Evolutionary conservation across 2,888 invertebrate genomes (phyloP).

Genomic region (Cotesia congregata): DNA sequence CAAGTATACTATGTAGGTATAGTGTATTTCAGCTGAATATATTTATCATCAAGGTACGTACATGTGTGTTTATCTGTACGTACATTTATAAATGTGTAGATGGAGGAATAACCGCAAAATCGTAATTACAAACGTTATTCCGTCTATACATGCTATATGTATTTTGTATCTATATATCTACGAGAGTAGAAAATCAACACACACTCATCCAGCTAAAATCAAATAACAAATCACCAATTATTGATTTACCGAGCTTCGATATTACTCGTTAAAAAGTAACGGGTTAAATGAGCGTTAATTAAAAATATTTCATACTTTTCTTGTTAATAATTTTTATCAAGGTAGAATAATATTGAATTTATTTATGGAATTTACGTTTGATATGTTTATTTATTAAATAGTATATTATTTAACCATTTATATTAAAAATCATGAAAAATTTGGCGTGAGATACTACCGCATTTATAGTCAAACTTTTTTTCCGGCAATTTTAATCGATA

Average conservation of each 20-base stretch:
- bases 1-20: constrained; percentile 42
- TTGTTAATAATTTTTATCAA: no score
- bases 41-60: background rate
- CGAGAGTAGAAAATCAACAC: constrained; percentile 4
- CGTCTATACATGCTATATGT: background rate
- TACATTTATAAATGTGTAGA: constrained; percentile 17
- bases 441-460: no score
- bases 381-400: no score
- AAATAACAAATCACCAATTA: constrained; percentile 14
- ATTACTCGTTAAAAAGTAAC: constrained; percentile 8
- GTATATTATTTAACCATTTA: no score
- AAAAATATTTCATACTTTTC: no score
- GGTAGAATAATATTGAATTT: no score
- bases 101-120: constrained; percentile 42
- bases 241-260: background rate
- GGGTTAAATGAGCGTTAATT: no score
- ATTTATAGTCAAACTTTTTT: no score
- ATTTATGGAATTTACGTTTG: no score
- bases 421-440: no score
- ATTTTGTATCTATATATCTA: background rate
- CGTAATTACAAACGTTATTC: constrained; percentile 38
- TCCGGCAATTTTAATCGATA: no score
- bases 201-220: background rate
- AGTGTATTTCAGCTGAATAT: constrained; percentile 16
- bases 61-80: background rate